Evolutionary conservation across 1,140 invertebrate species (phyloP), one percentile per base, ranked within the genome.

Genomic region (Temnothorax nylanderi): DNA sequence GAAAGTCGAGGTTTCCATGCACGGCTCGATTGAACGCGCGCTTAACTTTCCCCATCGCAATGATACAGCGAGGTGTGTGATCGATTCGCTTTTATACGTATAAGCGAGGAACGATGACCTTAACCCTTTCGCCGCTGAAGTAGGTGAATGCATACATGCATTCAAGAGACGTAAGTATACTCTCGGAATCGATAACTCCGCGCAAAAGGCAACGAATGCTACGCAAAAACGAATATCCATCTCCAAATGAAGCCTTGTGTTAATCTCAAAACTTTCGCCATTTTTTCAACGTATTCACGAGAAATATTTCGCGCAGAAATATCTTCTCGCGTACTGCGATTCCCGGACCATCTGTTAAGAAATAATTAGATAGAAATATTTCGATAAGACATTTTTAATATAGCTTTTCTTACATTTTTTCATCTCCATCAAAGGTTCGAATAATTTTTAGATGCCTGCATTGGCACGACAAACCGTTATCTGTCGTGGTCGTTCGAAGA

Each of bases 381-480:
- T 67, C 8, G 11, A 16, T 13, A 51, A 37, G 7, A 7, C 3
- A 80, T 51, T 37, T 69, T 51, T 51, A 26, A 56, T 56, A n/a
- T n/a, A 56, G 6, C 0, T 37, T 4, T 0, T 37, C 13, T 1
- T 2, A 26, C n/a, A 16, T 32, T 49, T 47, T 21, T 44, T 76
- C 0, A 0, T 6, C 3, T 41, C 16, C 41, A 6, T 41, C 3
- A 26, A 47, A 34, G 13, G 11, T 41, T 21, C 1, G 18, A 47
- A 60, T 41, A 60, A 34, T 84, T 32, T 13, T 49, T 74, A 47
- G 18, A 37, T 0, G 3, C 10, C 13, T 82, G 51, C 51, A 56
- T 44, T 16, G 41, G 41, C 80, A 87, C 47, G 54, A 13, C 60
- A 5, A 56, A 88, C 89, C 88, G 89, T 90, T 90, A 90, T 58